Evolutionary conservation across 2,797 vertebrate species (phyloP).

Genomic region (Myripristis murdjan): DNA sequence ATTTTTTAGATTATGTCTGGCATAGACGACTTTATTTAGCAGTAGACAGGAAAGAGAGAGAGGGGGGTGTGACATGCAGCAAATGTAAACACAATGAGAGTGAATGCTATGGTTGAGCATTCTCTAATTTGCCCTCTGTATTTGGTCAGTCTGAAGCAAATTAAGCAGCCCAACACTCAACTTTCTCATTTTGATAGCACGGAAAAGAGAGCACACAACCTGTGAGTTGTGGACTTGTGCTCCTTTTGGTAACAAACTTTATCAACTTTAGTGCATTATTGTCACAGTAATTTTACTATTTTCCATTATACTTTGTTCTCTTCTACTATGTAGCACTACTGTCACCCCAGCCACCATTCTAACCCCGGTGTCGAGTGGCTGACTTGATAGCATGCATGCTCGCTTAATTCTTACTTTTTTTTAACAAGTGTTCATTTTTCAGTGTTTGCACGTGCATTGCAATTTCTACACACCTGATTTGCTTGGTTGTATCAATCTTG

Average conservation of each 20-base stretch:
- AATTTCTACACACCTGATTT: neutral
- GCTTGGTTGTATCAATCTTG: too few relatives aligned
- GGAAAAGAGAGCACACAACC: constrained; percentile 8
- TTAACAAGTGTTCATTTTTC: neutral
- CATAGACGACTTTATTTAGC: neutral
- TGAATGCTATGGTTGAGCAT: neutral
- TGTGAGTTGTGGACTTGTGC: neutral
- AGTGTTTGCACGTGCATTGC: neutral
- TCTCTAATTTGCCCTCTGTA: neutral
- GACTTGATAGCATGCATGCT: neutral
- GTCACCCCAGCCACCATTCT: neutral
- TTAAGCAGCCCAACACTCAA: constrained; percentile 8
- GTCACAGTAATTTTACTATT: neutral
- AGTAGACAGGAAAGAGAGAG: too few relatives aligned
- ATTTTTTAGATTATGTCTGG: too few relatives aligned
- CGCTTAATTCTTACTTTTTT: neutral
- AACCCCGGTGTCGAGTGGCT: neutral
- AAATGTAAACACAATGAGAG: neutral
- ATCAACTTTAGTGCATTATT: neutral
- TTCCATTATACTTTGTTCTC: neutral
- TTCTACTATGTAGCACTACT: neutral
- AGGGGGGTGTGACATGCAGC: neutral
- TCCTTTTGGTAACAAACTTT: neutral
- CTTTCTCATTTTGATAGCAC: constrained; percentile 4
- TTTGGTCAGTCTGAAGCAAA: neutral